Conservation (phyloP, 2,113 vertebrate species). For the Colistium nudipinnis region DNA sequence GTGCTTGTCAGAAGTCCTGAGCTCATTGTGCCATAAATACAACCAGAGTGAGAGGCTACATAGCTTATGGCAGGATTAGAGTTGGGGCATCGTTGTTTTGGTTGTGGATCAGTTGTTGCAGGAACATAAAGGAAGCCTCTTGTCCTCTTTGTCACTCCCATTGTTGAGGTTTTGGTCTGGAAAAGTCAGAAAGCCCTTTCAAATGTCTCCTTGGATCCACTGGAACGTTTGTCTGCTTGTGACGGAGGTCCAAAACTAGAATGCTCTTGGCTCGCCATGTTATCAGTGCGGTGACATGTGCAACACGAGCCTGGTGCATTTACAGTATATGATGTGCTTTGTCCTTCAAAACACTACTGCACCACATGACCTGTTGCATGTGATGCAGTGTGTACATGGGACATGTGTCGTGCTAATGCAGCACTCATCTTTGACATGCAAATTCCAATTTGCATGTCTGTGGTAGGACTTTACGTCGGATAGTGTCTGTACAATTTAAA, state of each 20-base stretch:
- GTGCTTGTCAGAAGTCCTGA: conserved; percentile 53
- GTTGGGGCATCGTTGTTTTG: conserved; percentile 44
- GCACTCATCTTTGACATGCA: conserved; percentile 10
- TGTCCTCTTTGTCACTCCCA: conserved; percentile 33
- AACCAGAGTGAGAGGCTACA: conserved; percentile 22
- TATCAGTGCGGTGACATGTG: conserved; percentile 17
- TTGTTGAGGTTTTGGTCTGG: conserved; percentile 55
- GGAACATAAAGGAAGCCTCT: conserved; percentile 44
- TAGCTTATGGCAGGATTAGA: conserved; percentile 47
- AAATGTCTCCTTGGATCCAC: conserved; percentile 47
- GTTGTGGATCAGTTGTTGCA: conserved; percentile 37
- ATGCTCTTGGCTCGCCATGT: conserved; percentile 51
- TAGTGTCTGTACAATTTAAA: neutral
- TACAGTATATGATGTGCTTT: conserved; percentile 28
- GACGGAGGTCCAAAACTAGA: conserved; percentile 54
- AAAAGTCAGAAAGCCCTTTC: conserved; percentile 56
- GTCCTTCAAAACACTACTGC: conserved; percentile 13
- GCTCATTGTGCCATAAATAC: conserved; percentile 63
- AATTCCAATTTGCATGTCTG: neutral
- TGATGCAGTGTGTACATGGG: conserved; percentile 1
- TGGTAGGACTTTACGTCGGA: neutral
- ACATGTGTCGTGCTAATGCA: neutral
- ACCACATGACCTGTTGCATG: conserved; percentile 10
- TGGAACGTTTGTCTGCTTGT: conserved; percentile 31
- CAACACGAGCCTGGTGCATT: conserved; percentile 13